These are phyloP conservation scores for Acrobasis suavella DNA, from an alignment of 2,888 invertebrate species.

Conservation along the genomic window DNA sequence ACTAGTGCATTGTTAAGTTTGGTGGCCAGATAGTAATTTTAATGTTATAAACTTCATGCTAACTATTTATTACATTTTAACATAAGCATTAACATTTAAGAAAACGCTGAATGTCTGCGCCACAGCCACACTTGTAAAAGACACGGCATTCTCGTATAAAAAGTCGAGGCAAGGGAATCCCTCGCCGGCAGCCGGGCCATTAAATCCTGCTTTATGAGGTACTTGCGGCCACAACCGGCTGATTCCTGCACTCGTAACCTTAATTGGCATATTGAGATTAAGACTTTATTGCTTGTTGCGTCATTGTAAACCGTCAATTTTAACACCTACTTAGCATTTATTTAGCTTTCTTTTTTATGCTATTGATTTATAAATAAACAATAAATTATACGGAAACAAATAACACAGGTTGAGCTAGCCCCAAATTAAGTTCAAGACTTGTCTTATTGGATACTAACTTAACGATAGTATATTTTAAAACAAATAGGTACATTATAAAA, in stretches of 20 bases:
- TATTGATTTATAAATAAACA: too few species aligned
- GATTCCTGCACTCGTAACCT: slow-evolving; percentile 64
- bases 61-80: too few species aligned
- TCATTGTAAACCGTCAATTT: slow-evolving; percentile 49
- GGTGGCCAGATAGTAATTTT: too few species aligned
- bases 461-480: too few species aligned
- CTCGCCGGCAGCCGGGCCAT: slow-evolving; percentile 61
- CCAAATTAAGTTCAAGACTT: too few species aligned
- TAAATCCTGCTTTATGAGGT: slow-evolving; percentile 73
- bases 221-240: slow-evolving; percentile 50
- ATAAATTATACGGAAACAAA: too few species aligned
- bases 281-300: slow-evolving; percentile 62
- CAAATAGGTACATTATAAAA: too few species aligned
- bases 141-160: slow-evolving; percentile 22
- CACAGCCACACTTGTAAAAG: not conserved
- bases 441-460: too few species aligned
- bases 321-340: slow-evolving; percentile 45
- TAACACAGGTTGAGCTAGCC: too few species aligned
- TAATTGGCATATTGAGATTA: slow-evolving; percentile 79
- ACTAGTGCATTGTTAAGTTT: too few species aligned
- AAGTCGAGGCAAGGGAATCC: slow-evolving; percentile 52
- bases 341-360: too few species aligned
- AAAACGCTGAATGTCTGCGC: not conserved
- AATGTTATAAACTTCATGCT: too few species aligned
- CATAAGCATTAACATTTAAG: not conserved